Base-by-base conservation (phyloP, 2,888 invertebrate genomes). In the Andrena haemorrhoa region DNA sequence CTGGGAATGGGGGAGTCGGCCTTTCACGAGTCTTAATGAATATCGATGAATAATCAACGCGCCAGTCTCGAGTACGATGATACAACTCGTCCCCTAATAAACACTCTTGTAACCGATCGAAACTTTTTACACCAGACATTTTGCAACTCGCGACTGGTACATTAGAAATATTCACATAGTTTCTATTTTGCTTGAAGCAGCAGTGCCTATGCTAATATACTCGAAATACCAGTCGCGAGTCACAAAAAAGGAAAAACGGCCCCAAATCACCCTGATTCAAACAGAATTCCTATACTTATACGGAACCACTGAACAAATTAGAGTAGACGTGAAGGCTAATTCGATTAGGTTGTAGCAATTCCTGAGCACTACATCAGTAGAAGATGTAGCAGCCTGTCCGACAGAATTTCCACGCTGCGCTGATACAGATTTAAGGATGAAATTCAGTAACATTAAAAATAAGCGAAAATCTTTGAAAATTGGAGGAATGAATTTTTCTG, bases 31-130 rank as follows among this genome's bases (percentile, higher is more conserved):
- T 77, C 70, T 63, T 75, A 66, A 71, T 74, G 82, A 82, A 77
- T 75, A 84, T 77, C 82, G 82, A 86, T 69, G 66, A 78, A 82
- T 83, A 86, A 80, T 76, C 84, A 66, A 74, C 76, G 53, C 65
- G 56, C 41, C 47, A 29, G 68, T 64, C 69, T 56, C 65, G 35
- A 56, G 23, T 47, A 64, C 63, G 26, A 66, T 64, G 60, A 65
- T 71, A 56, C 74, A 72, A 63, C 64, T 31, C 20, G 29, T 41
- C 35, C 12, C 64, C 29, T 56, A 63, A 33, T 69, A 33, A 72
- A 79, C 35, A 63, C 74, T 64, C 47, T 73, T 29, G 10, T 31
- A 60, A 41, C 20, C 63, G 75, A 85, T 85, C 63, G 66, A 82
- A 74, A 75, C 61, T 16, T 16, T 16, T 41, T 41, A 41, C 16